Percentiles rank a stretch among this genome's conserved stretches.
Evolutionary conservation across 2,113 vertebrate species (phyloP).

Genomic region (Equus przewalskii): DNA sequence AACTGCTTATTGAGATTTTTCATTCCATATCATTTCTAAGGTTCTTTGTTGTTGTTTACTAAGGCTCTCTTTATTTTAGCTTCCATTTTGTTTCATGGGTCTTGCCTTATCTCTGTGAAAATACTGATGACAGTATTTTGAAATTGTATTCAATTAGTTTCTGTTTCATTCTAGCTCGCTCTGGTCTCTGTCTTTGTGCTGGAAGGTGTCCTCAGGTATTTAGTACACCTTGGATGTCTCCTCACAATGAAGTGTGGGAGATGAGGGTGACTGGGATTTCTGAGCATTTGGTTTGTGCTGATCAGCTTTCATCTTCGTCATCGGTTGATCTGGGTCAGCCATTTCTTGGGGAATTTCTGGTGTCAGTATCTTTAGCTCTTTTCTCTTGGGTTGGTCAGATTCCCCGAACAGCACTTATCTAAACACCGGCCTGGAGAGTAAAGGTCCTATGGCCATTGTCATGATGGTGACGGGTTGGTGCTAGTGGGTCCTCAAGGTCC

Average conservation of each 20-base stretch:
- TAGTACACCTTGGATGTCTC: neutral
- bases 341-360: neutral
- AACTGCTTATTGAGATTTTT: neutral
- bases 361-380: neutral
- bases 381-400: neutral
- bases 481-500: neutral
- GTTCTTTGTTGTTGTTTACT: neutral
- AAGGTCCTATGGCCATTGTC: neutral
- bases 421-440: neutral
- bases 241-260: neutral
- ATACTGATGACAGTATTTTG: neutral
- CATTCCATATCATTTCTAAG: neutral
- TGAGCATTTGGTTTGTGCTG: neutral
- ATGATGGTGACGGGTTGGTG: neutral
- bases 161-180: conserved; percentile 5
- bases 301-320: neutral
- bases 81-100: neutral
- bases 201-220: neutral
- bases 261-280: neutral
- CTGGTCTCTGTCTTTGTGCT: conserved; percentile 13
- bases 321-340: neutral
- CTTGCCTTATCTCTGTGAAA: neutral
- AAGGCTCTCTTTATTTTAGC: neutral
- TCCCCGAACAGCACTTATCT: neutral
- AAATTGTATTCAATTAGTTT: neutral